Evolutionary conservation across 2,113 vertebrate species (phyloP).

Genomic region (Callocephalon fimbriatum): DNA sequence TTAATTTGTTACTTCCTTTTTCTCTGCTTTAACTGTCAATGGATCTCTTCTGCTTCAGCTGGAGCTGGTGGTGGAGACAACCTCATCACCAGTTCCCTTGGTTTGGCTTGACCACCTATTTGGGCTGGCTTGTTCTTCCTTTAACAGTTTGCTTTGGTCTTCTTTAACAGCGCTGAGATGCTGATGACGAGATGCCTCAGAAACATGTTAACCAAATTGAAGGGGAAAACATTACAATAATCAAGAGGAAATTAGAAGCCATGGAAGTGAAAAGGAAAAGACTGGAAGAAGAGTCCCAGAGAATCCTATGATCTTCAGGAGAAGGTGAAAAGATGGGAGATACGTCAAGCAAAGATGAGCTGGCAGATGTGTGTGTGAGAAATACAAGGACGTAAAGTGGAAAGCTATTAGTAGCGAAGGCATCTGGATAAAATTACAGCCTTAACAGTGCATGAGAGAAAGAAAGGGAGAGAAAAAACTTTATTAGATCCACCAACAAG

Average conservation of each 20-base stretch:
- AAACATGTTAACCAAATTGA: background rate
- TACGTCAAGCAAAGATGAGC: background rate
- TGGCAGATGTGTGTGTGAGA: background rate
- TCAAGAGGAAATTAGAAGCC: background rate
- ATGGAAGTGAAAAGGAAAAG: rapidly evolving
- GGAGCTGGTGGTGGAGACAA: background rate
- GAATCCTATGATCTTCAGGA: background rate
- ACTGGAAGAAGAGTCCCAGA: background rate
- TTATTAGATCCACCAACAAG: slow-evolving; percentile 55
- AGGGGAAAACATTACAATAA: background rate
- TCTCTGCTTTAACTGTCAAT: background rate
- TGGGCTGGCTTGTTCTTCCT: background rate
- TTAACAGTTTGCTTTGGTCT: background rate
- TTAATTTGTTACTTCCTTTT: rapidly evolving
- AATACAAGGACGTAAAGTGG: background rate
- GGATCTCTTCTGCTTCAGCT: background rate
- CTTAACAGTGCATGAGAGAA: background rate
- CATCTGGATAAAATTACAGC: slow-evolving; percentile 69
- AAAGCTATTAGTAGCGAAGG: background rate
- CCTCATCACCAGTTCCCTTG: background rate
- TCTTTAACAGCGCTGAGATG: background rate
- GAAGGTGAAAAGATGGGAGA: background rate
- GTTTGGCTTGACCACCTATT: background rate
- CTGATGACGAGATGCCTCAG: background rate
- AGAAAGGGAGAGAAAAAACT: background rate